These are phyloP conservation scores for Axinella damicornis DNA, from an alignment of 37 sponge, comb jelly and placozoan species.

Conservation along the genomic window DNA sequence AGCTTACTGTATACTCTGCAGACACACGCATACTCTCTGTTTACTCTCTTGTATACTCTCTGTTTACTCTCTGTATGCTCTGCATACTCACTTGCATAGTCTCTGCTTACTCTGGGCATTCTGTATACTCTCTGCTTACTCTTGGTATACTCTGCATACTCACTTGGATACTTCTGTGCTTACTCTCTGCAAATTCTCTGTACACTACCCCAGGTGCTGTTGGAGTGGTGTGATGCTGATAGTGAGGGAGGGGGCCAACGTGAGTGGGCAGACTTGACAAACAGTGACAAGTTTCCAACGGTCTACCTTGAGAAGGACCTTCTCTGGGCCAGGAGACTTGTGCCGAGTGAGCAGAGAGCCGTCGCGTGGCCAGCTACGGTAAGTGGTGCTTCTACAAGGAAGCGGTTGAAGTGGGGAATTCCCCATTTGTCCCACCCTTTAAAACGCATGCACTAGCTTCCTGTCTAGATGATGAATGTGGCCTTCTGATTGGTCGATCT, in stretches of 20 bases:
- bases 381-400: conserved; percentile 1
- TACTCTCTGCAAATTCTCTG: not conserved
- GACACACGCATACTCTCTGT: too few species aligned
- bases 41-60: too few species aligned
- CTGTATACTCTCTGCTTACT: not conserved
- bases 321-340: conserved; percentile 75
- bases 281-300: conserved; percentile 29
- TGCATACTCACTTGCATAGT: too few species aligned
- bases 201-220: conserved; percentile 39
- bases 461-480: too few species aligned
- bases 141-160: not conserved
- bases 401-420: too few species aligned
- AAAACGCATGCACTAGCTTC: too few species aligned
- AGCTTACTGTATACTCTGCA: too few species aligned
- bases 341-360: conserved; percentile 46
- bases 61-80: too few species aligned
- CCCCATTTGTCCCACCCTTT: too few species aligned
- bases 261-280: conserved; percentile 59
- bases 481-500: too few species aligned
- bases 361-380: conserved; percentile 86
- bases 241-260: conserved; percentile 24
- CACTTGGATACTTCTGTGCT: not conserved
- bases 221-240: conserved; percentile 61
- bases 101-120: not conserved
- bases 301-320: conserved; percentile 70